Conservation (phyloP, 2,888 invertebrate genomes). For the Bombylius major region DNA sequence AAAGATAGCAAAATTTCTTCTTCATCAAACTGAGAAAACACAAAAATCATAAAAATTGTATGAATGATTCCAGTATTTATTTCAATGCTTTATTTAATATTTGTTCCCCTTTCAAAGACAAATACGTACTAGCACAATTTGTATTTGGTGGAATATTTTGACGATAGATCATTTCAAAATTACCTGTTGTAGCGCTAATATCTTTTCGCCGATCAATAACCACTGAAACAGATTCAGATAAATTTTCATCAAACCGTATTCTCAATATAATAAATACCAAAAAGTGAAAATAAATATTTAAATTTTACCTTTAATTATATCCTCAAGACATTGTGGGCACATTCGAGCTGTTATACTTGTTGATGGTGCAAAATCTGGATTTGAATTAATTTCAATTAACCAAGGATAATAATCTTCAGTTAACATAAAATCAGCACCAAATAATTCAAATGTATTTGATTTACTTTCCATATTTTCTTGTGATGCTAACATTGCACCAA, state of each 20-base stretch:
- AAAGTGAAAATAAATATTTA: not conserved
- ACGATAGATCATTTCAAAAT: conserved; percentile 66
- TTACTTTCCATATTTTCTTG: conserved; percentile 70
- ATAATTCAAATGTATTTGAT: conserved; percentile 80
- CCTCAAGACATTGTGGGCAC: conserved; percentile 79
- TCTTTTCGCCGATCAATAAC: conserved; percentile 61
- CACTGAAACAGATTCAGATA: conserved; percentile 42
- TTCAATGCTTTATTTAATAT: conserved; percentile 10
- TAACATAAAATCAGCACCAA: conserved; percentile 92
- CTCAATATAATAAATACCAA: not conserved
- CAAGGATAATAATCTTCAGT: conserved; percentile 78
- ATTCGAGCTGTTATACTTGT: conserved; percentile 79
- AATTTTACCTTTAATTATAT: conserved; percentile 74
- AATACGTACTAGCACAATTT: conserved; percentile 56
- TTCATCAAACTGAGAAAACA: too few relatives aligned
- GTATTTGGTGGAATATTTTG: conserved; percentile 67
- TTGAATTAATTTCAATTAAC: conserved; percentile 90
- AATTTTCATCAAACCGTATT: not conserved
- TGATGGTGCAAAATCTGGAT: conserved; percentile 83
- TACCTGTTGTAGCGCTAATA: conserved; percentile 63
- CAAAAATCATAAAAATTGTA: too few relatives aligned
- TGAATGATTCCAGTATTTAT: too few relatives aligned
- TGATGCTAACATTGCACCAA: conserved; percentile 73
- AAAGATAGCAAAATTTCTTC: too few relatives aligned
- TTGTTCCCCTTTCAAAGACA: conserved; percentile 34